Evolutionary conservation across 2,888 invertebrate genomes (phyloP).

Genomic region (Agrotis exclamationis): DNA sequence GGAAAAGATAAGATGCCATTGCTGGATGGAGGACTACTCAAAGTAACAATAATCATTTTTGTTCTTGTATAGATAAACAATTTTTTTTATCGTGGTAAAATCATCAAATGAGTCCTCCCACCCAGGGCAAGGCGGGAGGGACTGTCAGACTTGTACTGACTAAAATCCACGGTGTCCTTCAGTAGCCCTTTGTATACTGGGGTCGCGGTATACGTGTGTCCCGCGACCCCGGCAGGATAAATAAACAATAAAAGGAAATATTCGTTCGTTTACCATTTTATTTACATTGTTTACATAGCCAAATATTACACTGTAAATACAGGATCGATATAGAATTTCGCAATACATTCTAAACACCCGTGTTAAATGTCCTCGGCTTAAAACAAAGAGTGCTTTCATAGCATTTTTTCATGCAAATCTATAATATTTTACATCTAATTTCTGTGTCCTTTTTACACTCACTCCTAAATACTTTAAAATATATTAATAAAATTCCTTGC

Average conservation of each 20-base stretch:
- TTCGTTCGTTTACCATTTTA: constrained; percentile 32
- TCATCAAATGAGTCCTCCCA: no score
- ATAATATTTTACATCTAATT: constrained; percentile 7
- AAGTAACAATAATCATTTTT: no score
- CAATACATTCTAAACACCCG: constrained; percentile 9
- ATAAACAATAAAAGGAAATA: constrained; percentile 9
- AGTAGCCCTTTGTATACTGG: no score
- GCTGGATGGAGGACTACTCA: no score
- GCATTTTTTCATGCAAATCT: not conserved
- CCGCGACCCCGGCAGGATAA: no score
- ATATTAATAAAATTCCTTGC: not conserved
- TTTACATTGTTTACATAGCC: constrained; percentile 38
- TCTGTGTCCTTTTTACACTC: not conserved
- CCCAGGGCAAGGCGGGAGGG: no score
- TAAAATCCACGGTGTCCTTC: no score
- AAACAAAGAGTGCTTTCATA: not conserved
- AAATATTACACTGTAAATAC: constrained; percentile 19
- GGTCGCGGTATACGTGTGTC: no score
- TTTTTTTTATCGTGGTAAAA: no score
- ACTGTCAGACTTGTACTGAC: no score
- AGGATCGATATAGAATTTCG: constrained; percentile 6
- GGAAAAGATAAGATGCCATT: no score
- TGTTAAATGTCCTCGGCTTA: constrained; percentile 7
- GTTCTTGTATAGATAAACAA: not conserved
- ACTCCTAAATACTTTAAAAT: not conserved